Percentiles rank a stretch among this genome's conserved stretches.
phyloP scores from a whole-genome alignment of 2,797 vertebrate species.

The Miichthys miiuy region DNA sequence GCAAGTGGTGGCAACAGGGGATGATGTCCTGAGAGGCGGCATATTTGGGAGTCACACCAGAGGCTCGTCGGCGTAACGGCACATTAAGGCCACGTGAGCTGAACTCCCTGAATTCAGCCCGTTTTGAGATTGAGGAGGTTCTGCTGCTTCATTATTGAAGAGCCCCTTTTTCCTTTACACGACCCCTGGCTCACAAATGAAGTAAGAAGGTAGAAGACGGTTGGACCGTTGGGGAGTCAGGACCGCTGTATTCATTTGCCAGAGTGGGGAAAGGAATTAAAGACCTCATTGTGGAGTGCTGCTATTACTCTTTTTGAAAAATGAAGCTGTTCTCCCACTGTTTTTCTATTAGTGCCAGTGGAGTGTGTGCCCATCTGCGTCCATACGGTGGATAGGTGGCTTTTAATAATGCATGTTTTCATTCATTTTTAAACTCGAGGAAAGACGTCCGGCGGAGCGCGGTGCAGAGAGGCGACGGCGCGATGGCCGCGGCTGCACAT shows the following conservation, averaged over 20 bases:
- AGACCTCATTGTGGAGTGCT: slow-evolving; percentile 75
- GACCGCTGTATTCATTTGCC: slow-evolving; percentile 74
- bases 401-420: slow-evolving; percentile 82
- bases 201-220: slow-evolving; percentile 63
- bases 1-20: slow-evolving; percentile 40
- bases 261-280: slow-evolving; percentile 75
- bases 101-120: slow-evolving; percentile 55
- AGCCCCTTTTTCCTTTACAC: slow-evolving; percentile 48
- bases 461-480: neutral
- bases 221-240: slow-evolving; percentile 65
- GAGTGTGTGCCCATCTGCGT: slow-evolving; percentile 74
- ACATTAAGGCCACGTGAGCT: slow-evolving; percentile 37
- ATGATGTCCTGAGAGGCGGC: slow-evolving; percentile 51
- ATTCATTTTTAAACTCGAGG: slow-evolving; percentile 78
- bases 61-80: slow-evolving; percentile 36
- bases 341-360: slow-evolving; percentile 81
- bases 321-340: slow-evolving; percentile 80
- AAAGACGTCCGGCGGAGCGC: slow-evolving; percentile 27
- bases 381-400: slow-evolving; percentile 67
- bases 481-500: slow-evolving; percentile 10
- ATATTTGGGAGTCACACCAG: slow-evolving; percentile 39
- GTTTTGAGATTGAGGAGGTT: slow-evolving; percentile 55
- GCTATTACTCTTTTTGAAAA: slow-evolving; percentile 81
- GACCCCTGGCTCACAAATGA: slow-evolving; percentile 64
- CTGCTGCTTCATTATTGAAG: slow-evolving; percentile 74